Conservation (phyloP, 2,113 vertebrate species). For the Bujurquina vittata region DNA sequence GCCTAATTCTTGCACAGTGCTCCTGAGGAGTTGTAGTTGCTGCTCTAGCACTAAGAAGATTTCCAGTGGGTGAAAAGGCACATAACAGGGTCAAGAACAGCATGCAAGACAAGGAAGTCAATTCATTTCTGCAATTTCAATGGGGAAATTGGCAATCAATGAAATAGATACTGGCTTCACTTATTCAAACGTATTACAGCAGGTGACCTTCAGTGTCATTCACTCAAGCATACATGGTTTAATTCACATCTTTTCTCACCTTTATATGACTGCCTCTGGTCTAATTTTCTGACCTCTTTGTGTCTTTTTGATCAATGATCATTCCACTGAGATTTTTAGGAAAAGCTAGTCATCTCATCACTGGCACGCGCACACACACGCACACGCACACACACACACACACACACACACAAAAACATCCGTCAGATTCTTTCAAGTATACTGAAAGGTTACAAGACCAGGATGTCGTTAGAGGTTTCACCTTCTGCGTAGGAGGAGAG, state of each 20-base stretch:
- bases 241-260: slow-evolving; percentile 38
- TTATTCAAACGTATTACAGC: slow-evolving; percentile 58
- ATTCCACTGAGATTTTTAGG: slow-evolving; percentile 36
- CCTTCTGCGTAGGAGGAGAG: slow-evolving; percentile 23
- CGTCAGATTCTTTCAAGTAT: slow-evolving; percentile 34
- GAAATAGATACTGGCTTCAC: slow-evolving; percentile 53
- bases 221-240: slow-evolving; percentile 13
- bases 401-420: background rate
- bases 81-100: slow-evolving; percentile 33
- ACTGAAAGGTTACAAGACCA: slow-evolving; percentile 13
- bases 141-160: slow-evolving; percentile 53
- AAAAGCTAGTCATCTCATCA: too few species aligned
- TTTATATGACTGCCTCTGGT: slow-evolving; percentile 31
- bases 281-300: slow-evolving; percentile 41
- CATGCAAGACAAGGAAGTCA: slow-evolving; percentile 17
- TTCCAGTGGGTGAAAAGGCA: slow-evolving; percentile 7
- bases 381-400: background rate
- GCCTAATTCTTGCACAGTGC: slow-evolving; percentile 23
- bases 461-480: slow-evolving; percentile 23
- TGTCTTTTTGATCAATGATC: slow-evolving; percentile 63
- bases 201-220: slow-evolving; percentile 61
- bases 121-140: slow-evolving; percentile 56
- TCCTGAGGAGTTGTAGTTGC: background rate
- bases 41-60: slow-evolving; percentile 4
- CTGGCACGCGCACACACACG: too few species aligned